A percentile compares a stretch with the other conserved stretches of the same genome.
phyloP scores from a whole-genome alignment of 2,113 vertebrate species.

The Syrmaticus mikado region DNA sequence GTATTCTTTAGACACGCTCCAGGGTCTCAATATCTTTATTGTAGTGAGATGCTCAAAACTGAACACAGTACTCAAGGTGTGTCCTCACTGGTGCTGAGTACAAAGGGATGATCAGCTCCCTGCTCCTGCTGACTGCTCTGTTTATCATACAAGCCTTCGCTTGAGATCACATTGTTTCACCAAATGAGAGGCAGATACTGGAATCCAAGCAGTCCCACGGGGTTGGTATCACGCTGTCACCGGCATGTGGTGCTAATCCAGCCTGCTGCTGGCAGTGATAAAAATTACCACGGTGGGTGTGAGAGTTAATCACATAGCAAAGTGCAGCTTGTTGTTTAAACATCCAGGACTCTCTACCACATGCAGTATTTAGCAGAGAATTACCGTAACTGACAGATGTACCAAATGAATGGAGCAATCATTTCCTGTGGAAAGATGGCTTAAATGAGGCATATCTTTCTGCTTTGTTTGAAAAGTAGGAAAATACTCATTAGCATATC shows the following conservation, averaged over 20 bases:
- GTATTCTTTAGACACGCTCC: too few relatives aligned
- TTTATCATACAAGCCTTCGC: not conserved
- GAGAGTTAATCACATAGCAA: not conserved
- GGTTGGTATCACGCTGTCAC: not conserved
- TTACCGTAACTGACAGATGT: not conserved
- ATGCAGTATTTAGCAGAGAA: not conserved
- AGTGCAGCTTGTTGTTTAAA: not conserved
- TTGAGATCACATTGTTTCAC: not conserved
- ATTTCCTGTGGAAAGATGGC: not conserved
- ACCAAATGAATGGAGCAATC: not conserved
- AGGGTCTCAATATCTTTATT: too few relatives aligned
- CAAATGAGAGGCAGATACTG: not conserved
- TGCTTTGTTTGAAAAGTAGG: not conserved
- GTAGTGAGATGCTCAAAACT: too few relatives aligned
- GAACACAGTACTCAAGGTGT: too few relatives aligned
- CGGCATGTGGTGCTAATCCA: accelerated
- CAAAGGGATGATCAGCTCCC: too few relatives aligned
- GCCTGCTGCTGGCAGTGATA: not conserved
- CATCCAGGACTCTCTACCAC: not conserved
- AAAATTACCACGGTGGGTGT: not conserved
- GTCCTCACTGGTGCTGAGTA: too few relatives aligned
- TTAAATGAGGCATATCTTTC: not conserved
- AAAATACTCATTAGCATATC: not conserved
- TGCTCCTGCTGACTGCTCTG: too few relatives aligned
- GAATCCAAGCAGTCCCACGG: accelerated